Base-by-base conservation (phyloP, 2,888 invertebrate genomes). In the Cryptus armator region DNA sequence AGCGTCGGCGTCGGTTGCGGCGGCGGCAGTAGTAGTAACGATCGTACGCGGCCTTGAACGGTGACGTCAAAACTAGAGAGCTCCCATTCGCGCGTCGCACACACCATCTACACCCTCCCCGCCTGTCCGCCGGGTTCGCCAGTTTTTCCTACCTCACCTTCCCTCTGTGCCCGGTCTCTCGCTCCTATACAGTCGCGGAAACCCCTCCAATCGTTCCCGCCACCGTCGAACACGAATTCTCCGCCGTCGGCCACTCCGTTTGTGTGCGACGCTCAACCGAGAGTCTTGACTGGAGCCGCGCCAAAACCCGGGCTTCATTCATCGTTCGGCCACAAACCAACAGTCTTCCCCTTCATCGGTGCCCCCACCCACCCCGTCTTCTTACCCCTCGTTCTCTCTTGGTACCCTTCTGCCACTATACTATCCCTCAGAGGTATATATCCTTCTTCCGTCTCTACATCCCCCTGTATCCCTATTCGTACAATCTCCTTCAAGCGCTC, bases 31-130 rank as follows among this genome's bases (percentile, higher is more conserved):
- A 86, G 88, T 88, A 88, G 88, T 89, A 89, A 89, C 89, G 89
- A 89, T 89, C 89, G 89, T 87, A 87, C 87, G 86, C 87, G 89
- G 89, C 89, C 89, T 89, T 89, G 89, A 89, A 88, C 89, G 88
- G 87, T 89, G 89, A 89, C 89, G 89, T 89, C 89, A 89, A 88
- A 87, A 88, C 87, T 86, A 87, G 86, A 87, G 87, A 87, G 88
- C 86, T 85, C 86, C 85, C 86, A 74, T 86, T 87, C 83, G 86
- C 81, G 77, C 83, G 86, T 84, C 85, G 87, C 70, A 51, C 79
- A 76, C 70, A 62, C 79, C 70, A 7, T 66, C 67, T 68, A 71
- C 77, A 37, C 37, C 37, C 37, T 37, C 37, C 37, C 37, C 37
- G 37, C 37, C 37, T 37, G 37, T 79, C 76, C 79, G 72, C 70